These are phyloP conservation scores for Enteromius argenteus DNA, from an alignment of 2,797 vertebrate species.

Conservation along the genomic window DNA sequence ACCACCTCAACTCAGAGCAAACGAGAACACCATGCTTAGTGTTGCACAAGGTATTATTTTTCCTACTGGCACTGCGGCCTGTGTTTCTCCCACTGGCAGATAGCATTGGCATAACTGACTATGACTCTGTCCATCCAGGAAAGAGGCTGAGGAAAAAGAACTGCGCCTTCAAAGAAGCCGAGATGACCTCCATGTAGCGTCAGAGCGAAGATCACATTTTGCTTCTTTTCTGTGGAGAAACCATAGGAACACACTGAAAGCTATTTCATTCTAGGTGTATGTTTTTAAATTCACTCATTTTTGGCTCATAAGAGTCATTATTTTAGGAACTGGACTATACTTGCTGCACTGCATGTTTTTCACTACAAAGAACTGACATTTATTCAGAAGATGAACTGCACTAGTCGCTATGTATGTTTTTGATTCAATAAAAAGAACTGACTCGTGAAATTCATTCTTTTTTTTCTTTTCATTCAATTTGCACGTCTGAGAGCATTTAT, in stretches of 20 bases:
- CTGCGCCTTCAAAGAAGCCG: conserved; percentile 95
- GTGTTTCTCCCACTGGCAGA: conserved; percentile 90
- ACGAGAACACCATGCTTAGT: not conserved
- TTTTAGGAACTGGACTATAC: not conserved
- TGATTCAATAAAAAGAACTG: not conserved
- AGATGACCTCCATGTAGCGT: conserved; percentile 94
- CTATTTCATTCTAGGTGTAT: not conserved
- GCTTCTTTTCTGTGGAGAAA: conserved; percentile 85
- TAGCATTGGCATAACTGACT: conserved; percentile 88
- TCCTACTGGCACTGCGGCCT: conserved; percentile 75
- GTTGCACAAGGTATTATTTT: conserved; percentile 48
- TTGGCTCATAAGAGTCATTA: not conserved
- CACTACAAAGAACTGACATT: not conserved
- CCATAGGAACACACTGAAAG: not conserved
- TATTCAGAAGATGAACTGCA: not conserved
- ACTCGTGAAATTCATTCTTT: not conserved
- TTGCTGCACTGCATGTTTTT: not conserved
- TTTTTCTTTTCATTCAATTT: not conserved
- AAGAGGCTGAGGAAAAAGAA: conserved; percentile 92
- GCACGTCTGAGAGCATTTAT: not conserved
- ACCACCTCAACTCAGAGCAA: not conserved
- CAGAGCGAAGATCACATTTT: conserved; percentile 91
- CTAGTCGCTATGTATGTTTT: not conserved
- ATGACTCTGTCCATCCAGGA: conserved; percentile 99
- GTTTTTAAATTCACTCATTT: not conserved